Conservation (phyloP, 2,888 invertebrate species). For the Monoplex corrugatus region DNA sequence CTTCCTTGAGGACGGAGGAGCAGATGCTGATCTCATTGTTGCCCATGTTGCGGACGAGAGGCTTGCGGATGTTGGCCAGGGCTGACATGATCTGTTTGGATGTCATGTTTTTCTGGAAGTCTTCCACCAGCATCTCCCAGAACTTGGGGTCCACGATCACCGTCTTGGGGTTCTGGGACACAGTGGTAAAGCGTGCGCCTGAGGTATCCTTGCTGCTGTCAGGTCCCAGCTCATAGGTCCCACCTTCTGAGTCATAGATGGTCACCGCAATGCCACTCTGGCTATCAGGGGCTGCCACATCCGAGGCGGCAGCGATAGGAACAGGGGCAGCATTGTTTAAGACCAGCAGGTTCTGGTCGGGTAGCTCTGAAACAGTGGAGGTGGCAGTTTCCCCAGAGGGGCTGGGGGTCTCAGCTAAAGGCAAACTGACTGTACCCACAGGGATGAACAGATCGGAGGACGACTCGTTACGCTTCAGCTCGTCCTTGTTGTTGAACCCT, state of each 20-base stretch:
- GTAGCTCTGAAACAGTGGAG: conserved; percentile 55
- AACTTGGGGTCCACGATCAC: conserved; percentile 59
- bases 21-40: conserved; percentile 59
- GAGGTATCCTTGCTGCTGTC: conserved; percentile 58
- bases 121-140: conserved; percentile 60
- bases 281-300: conserved; percentile 49
- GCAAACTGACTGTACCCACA: conserved; percentile 57
- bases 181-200: conserved; percentile 55
- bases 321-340: conserved; percentile 41
- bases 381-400: conserved; percentile 55
- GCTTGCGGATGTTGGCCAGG: conserved; percentile 54
- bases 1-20: conserved; percentile 57
- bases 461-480: conserved; percentile 55
- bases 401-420: conserved; percentile 54
- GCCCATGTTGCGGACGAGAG: conserved; percentile 58
- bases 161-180: conserved; percentile 55
- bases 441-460: conserved; percentile 60
- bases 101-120: conserved; percentile 61
- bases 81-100: conserved; percentile 59
- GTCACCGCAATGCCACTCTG: conserved; percentile 59
- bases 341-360: conserved; percentile 56
- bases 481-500: conserved; percentile 57
- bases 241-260: conserved; percentile 55
- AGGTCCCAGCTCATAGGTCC: conserved; percentile 56
- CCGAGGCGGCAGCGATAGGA: conserved; percentile 42